These are phyloP conservation scores for Mionectes olivaceus DNA, from an alignment of 2,797 vertebrate species.

Conservation along the genomic window DNA sequence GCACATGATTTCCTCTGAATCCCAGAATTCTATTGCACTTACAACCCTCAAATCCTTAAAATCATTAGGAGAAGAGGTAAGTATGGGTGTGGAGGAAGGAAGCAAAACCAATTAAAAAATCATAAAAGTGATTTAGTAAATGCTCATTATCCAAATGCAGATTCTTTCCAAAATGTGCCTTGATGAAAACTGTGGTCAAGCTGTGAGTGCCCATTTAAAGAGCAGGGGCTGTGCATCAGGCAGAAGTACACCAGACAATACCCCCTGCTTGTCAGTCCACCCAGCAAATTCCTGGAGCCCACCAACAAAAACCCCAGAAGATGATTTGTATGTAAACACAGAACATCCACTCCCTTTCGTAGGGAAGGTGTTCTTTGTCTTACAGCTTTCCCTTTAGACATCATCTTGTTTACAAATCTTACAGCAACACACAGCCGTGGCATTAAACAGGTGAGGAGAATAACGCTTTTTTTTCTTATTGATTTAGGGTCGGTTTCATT, in stretches of 20 bases:
- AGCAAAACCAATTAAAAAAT: neutral
- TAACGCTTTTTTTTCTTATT: conserved; percentile 43
- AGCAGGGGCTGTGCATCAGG: neutral
- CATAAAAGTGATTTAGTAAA: neutral
- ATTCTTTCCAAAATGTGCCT: neutral
- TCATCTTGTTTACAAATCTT: conserved; percentile 50
- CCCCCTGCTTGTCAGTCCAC: neutral
- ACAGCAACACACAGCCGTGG: neutral
- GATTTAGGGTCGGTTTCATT: conserved; percentile 61
- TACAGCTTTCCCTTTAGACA: conserved; percentile 3
- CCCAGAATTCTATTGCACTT: neutral
- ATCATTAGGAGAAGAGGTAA: neutral
- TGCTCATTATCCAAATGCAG: neutral
- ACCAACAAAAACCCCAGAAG: neutral
- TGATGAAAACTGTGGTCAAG: neutral
- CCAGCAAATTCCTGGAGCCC: neutral
- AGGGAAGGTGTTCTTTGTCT: conserved; percentile 35
- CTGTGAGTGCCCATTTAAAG: neutral
- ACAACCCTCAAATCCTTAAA: neutral
- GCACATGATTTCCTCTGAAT: neutral
- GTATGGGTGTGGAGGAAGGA: neutral
- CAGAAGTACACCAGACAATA: neutral
- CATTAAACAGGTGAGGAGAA: conserved; percentile 65
- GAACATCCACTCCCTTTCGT: neutral
- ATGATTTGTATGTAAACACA: neutral